Percentiles rank a stretch among this genome's conserved stretches.
Evolutionary conservation across 1,140 invertebrate genomes (phyloP).

Genomic region (Alviniconcha marisindica): DNA sequence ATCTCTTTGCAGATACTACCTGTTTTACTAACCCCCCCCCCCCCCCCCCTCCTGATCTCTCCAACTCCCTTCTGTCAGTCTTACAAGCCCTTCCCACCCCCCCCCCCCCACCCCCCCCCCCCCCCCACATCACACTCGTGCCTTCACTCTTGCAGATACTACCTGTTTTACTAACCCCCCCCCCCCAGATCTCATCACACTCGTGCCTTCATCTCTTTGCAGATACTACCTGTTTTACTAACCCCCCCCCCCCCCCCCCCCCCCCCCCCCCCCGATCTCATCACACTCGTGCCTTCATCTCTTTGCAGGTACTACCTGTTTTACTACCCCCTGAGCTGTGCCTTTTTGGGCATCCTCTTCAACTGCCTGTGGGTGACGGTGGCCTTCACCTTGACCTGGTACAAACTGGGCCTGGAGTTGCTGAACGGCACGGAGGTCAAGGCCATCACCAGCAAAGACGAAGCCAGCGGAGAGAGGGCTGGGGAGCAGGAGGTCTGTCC

Average conservation of each 20-base stretch:
- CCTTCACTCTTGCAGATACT: no score
- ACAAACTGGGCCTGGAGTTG: not conserved
- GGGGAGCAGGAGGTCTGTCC: not conserved
- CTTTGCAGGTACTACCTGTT: slow-evolving; percentile 35
- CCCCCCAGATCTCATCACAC: not conserved
- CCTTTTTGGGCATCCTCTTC: not conserved
- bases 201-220: not conserved
- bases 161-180: no score
- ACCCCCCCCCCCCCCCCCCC: no score
- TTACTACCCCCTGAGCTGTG: slow-evolving; percentile 31
- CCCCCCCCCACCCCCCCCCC: not conserved
- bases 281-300: not conserved
- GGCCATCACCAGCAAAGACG: not conserved
- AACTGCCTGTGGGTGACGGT: slow-evolving; percentile 28
- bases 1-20: no score
- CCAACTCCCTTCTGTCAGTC: no score
- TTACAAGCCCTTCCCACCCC: slow-evolving; percentile 10
- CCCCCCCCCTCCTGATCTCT: no score
- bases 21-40: not conserved
- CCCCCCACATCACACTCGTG: no score
- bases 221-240: no score
- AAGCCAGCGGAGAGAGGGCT: not conserved
- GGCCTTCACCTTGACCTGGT: slow-evolving; percentile 12
- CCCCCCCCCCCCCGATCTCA: no score
- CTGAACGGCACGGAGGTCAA: not conserved